Percentiles rank a stretch among this genome's conserved stretches.
phyloP scores from a whole-genome alignment of 2,113 vertebrate species.

The Rhinogobius similis region DNA sequence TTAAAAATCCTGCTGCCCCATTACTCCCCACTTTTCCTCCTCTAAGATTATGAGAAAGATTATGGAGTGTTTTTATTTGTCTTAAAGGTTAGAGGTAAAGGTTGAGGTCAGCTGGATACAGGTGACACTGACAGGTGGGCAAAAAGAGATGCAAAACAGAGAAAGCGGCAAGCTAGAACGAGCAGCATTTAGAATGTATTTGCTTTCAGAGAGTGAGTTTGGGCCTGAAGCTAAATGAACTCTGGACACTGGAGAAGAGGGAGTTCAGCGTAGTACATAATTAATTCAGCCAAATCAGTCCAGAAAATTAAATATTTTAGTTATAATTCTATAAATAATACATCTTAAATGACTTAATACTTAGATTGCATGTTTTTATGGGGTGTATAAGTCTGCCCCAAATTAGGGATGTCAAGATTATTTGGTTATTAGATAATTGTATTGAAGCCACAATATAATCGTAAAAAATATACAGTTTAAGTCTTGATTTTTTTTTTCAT shows the following conservation, averaged over 20 bases:
- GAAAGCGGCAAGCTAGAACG: constrained; percentile 29
- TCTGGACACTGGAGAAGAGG: constrained; percentile 24
- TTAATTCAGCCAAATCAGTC: not conserved
- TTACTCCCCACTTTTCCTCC: not conserved
- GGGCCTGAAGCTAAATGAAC: constrained; percentile 47
- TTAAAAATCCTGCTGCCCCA: constrained; percentile 54
- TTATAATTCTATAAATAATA: not conserved
- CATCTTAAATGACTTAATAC: not conserved
- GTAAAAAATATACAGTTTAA: no score
- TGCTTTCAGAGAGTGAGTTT: constrained; percentile 21
- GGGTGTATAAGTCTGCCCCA: not conserved
- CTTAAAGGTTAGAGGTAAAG: not conserved
- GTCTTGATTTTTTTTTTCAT: no score
- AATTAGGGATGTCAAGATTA: no score
- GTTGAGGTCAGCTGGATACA: constrained; percentile 22
- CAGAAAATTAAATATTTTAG: not conserved
- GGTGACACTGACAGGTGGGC: constrained; percentile 35
- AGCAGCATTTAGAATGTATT: constrained; percentile 38
- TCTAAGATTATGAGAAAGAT: not conserved
- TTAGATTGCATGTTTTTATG: not conserved
- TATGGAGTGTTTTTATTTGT: not conserved
- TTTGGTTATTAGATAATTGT: no score
- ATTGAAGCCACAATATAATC: no score
- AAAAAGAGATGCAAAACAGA: constrained; percentile 29
- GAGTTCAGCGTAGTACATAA: constrained; percentile 28